Evolutionary conservation across 2,797 vertebrate genomes (phyloP).

Genomic region (Xenops minutus): DNA sequence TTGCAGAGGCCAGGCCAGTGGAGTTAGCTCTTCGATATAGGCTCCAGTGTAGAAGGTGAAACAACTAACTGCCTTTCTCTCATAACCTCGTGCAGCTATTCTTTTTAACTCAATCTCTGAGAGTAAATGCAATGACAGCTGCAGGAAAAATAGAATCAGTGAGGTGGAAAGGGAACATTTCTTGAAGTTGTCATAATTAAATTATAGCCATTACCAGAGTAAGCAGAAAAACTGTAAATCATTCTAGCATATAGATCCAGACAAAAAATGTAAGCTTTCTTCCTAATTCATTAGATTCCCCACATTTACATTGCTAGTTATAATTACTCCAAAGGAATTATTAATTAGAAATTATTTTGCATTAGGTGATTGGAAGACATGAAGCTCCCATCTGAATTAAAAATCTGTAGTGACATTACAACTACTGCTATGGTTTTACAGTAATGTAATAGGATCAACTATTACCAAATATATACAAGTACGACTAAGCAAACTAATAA

Average conservation of each 20-base stretch:
- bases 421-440: background rate
- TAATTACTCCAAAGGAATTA: constrained; percentile 46
- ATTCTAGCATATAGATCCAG: background rate
- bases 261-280: background rate
- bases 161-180: constrained; percentile 14
- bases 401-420: constrained; percentile 35
- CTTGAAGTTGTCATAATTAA: constrained; percentile 42
- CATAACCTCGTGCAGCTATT: background rate
- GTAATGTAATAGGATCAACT: constrained; percentile 28
- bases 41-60: background rate
- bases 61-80: background rate
- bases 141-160: background rate
- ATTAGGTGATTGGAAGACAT: constrained; percentile 9
- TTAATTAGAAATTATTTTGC: constrained; percentile 55
- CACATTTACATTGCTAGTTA: background rate
- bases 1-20: background rate
- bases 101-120: background rate
- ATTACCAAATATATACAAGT: constrained; percentile 1
- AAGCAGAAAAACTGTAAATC: constrained; percentile 11
- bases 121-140: background rate
- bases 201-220: constrained; percentile 21
- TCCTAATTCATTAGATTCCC: background rate
- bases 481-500: constrained; percentile 48
- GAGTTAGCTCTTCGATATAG: background rate
- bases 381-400: constrained; percentile 36